Evolutionary conservation across 2,113 vertebrate genomes (phyloP), one percentile per base, ranked within the genome.

Genomic region (Corythoichthys intestinalis): DNA sequence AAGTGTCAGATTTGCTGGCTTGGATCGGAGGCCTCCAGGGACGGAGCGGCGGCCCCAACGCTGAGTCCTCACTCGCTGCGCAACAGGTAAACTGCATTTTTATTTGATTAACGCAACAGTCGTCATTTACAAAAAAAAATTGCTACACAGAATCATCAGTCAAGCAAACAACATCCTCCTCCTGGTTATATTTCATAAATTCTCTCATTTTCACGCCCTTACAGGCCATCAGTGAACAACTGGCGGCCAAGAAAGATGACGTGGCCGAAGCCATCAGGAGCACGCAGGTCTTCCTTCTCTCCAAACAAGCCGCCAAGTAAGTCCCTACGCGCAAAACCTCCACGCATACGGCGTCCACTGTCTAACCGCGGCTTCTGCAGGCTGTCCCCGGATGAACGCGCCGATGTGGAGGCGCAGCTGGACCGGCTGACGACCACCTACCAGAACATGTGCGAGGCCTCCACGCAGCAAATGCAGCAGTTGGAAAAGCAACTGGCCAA

Each of bases 241-340:
- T 99, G 12, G 86, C 92, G 60, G 89, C 92, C 0, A 97, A 93
- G 87, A 98, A 93, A 76, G 95, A 96, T 58, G 93, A 96, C 63
- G 86, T 99, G 65, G 93, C 94, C 1, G 96, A 99, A 79, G 93
- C 96, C 46, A 92, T 96, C 74, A 94, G 96, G 89, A 95, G 92
- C 34, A 93, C 95, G 6, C 92, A 97, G 71, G 95, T 92, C 80
- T 99, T 99, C 90, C 90, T 99, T 13, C 77, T 92, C 46, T 98
- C 96, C 1, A 98, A 96, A 78, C 95, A 96, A 75, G 91, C 94
- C 80, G 93, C 94, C 94, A 98, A 95, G 97, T 98, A 85, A 92
- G 95, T 17, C 61, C 15, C 34, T 8, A 35, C 11, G 1, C 44
- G 12, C 11, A 10, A 6, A 2, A 5, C 5, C 12, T 34, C 47